These are phyloP conservation scores for Phalacrocorax carbo DNA, from an alignment of 2,113 vertebrate species.

Conservation along the genomic window DNA sequence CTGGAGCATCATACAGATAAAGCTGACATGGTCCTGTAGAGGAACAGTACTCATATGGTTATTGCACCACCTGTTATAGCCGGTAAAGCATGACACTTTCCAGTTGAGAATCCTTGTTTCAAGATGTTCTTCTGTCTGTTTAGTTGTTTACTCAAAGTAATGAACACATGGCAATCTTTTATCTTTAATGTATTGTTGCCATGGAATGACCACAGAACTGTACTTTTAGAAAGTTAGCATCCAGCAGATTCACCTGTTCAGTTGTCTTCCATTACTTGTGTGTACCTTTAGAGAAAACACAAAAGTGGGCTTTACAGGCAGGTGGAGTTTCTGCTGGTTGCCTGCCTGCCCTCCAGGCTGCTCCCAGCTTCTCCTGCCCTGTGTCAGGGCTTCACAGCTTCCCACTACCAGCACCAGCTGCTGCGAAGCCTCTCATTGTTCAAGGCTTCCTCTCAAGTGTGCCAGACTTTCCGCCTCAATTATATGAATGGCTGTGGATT, in stretches of 20 bases:
- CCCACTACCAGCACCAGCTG: not conserved
- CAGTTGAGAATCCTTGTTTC: not conserved
- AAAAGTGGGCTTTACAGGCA: not conserved
- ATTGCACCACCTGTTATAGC: not conserved
- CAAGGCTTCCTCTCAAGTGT: not conserved
- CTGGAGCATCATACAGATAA: not conserved
- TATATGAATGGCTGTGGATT: not conserved
- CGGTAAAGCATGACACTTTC: not conserved
- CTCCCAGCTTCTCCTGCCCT: not conserved
- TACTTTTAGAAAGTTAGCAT: not conserved
- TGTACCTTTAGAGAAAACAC: not conserved
- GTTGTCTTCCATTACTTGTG: not conserved
- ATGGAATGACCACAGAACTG: not conserved
- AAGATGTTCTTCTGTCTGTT: not conserved
- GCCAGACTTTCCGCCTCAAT: not conserved
- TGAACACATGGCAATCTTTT: not conserved
- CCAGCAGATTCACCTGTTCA: not conserved
- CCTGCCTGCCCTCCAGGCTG: not conserved
- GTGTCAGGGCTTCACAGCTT: not conserved
- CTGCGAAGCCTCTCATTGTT: not conserved
- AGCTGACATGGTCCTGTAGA: not conserved
- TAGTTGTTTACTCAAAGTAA: not conserved
- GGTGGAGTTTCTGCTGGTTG: not conserved
- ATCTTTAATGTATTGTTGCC: not conserved
- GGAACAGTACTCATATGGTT: not conserved